Base-by-base conservation (phyloP, 2,888 invertebrate genomes). In the Heliconius aoede region DNA sequence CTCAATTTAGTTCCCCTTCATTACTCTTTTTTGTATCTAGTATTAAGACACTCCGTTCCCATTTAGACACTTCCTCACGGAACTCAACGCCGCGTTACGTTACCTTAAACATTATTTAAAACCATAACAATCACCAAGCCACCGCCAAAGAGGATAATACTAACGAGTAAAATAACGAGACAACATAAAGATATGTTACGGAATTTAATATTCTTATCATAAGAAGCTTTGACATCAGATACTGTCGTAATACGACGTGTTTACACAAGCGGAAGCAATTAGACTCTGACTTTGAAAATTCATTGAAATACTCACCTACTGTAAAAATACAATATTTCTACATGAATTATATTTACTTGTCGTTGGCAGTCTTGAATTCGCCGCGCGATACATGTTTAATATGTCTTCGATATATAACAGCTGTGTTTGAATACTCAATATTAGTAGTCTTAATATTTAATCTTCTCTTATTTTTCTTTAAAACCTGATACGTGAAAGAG, bases 191-290 rank as follows among this genome's bases (percentile, higher is more conserved):
- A 28, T 26, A 68, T 26, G 26, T 68, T n/a, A 51, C 28, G 21
- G 18, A 21, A 51, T 28, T 68, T 64, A 32, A 64, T 36, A 65
- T 28, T 21, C 30, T 68, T 51, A 13, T 13, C 24, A 65, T 28
- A 55, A 55, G 30, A 69, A 69, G 55, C 51, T 30, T 69, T 30
- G 28, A 55, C 5, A 46, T 51, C 4, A 46, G 18, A 68, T 68
- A 46, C 30, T 30, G 51, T 55, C 69, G 28, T 28, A 69, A 55
- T 21, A 69, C 11, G 51, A n/a, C 13, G 51, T 51, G 13, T 69
- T 69, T 15, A 69, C 30, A 69, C 30, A 69, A 46, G 65, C 65
- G 65, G 36, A 40, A 69, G 68, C 51, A 69, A 51, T 55, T n/a
- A 51, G 68, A 30, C 30, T 21, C n/a, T 30, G 30, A 30, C 51